These are phyloP conservation scores for Nymphalis urticae DNA, from an alignment of 2,888 invertebrate genomes.

Conservation along the genomic window DNA sequence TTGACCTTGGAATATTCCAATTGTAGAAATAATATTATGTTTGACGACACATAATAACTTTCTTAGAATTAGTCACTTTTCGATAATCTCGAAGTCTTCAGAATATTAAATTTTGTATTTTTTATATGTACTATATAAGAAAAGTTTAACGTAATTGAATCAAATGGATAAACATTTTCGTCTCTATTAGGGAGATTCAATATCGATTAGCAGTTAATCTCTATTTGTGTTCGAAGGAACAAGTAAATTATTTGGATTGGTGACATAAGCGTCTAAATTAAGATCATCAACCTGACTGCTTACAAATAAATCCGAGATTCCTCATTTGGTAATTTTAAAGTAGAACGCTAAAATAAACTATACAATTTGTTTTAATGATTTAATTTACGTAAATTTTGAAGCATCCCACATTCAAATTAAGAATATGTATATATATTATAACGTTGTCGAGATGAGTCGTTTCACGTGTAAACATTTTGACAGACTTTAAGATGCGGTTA, in stretches of 20 bases:
- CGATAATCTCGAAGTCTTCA: no score
- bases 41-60: no score
- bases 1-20: neutral
- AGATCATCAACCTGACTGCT: constrained; percentile 50
- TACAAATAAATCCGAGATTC: no score
- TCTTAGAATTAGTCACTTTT: no score
- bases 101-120: no score
- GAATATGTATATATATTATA: neutral
- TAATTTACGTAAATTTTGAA: no score
- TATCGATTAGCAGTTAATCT: constrained; percentile 67
- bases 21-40: neutral
- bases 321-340: no score
- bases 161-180: constrained; percentile 44
- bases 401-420: no score
- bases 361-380: no score
- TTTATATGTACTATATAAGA: neutral
- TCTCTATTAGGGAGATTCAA: constrained; percentile 52
- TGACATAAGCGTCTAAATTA: constrained; percentile 56
- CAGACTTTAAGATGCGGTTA: constrained; percentile 29
- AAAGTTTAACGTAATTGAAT: constrained; percentile 24
- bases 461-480: constrained; percentile 26
- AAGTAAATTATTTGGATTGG: constrained; percentile 63
- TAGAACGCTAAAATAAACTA: no score
- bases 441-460: constrained; percentile 11
- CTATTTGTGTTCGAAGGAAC: constrained; percentile 57